These are phyloP conservation scores for Clusia tigrina DNA, from an alignment of 2,888 invertebrate species.

Conservation along the genomic window DNA sequence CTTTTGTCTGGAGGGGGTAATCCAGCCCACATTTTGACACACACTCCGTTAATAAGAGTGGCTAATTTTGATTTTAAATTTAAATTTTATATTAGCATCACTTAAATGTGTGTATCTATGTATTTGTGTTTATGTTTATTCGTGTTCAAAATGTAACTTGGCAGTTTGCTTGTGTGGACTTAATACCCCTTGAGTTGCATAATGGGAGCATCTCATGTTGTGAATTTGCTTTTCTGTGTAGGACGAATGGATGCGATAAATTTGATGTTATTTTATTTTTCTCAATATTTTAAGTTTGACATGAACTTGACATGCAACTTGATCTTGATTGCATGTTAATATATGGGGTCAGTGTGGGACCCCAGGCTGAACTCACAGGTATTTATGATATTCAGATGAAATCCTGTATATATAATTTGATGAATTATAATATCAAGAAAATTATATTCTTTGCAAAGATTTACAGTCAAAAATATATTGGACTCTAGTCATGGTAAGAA, in stretches of 20 bases:
- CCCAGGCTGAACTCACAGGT: no score
- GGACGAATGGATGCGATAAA: slow-evolving; percentile 25
- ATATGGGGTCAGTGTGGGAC: slow-evolving; percentile 49
- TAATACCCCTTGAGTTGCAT: slow-evolving; percentile 17
- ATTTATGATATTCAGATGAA: no score
- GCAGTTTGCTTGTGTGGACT: neutral
- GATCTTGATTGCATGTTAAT: slow-evolving; percentile 28
- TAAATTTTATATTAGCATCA: no score
- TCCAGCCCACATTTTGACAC: neutral
- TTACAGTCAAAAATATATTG: no score
- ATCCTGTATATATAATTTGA: no score
- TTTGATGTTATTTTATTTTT: slow-evolving; percentile 30
- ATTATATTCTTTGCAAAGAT: no score
- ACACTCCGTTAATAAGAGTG: slow-evolving; percentile 1
- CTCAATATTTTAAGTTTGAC: slow-evolving; percentile 56
- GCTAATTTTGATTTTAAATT: slow-evolving; percentile 18
- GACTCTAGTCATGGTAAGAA: no score
- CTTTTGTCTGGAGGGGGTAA: slow-evolving; percentile 52
- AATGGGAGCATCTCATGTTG: slow-evolving; percentile 24
- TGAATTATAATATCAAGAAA: no score
- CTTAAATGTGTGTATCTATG: slow-evolving; percentile 11
- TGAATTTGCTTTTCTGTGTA: slow-evolving; percentile 11
- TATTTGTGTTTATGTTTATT: slow-evolving; percentile 23
- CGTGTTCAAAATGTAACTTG: slow-evolving; percentile 11
- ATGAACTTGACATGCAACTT: slow-evolving; percentile 52